These are phyloP conservation scores for Sebastes trivittatus DNA, from an alignment of 2,797 vertebrate species.

Conservation along the genomic window DNA sequence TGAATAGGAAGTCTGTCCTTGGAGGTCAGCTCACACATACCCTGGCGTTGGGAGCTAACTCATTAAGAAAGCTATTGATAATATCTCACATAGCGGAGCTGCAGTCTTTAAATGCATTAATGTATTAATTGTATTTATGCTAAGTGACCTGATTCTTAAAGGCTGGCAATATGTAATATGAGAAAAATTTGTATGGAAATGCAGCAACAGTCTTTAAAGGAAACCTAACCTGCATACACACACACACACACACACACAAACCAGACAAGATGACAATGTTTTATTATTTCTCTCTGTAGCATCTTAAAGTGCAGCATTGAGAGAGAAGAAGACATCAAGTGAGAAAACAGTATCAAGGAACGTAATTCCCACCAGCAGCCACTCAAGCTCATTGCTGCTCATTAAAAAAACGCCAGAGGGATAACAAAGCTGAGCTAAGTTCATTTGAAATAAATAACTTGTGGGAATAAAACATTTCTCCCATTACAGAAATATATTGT, in stretches of 20 bases:
- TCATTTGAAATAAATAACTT: slow-evolving; percentile 47
- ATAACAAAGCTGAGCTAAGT: not conserved
- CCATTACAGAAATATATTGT: slow-evolving; percentile 15
- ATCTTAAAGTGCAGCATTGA: slow-evolving; percentile 28
- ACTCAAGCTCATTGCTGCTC: slow-evolving; percentile 33
- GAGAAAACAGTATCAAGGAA: slow-evolving; percentile 23
- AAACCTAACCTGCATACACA: not conserved
- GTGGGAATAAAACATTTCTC: slow-evolving; percentile 33
- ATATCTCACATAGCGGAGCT: not conserved
- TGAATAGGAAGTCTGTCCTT: not conserved
- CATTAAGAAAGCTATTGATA: slow-evolving; percentile 17
- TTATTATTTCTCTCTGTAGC: slow-evolving; percentile 42
- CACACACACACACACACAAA: not conserved
- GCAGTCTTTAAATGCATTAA: not conserved
- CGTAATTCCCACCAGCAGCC: slow-evolving; percentile 22
- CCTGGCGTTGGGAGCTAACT: not conserved
- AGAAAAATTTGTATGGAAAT: not conserved
- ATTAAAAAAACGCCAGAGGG: slow-evolving; percentile 36
- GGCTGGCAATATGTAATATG: not conserved
- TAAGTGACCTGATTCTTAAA: not conserved
- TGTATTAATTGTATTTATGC: not conserved
- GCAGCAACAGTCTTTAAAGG: not conserved
- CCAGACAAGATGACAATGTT: slow-evolving; percentile 26
- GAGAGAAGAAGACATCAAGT: slow-evolving; percentile 8
- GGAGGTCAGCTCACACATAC: not conserved